Evolutionary conservation across 1,140 invertebrate species (phyloP), one percentile per base, ranked within the genome.

Genomic region (Aricia agestis): DNA sequence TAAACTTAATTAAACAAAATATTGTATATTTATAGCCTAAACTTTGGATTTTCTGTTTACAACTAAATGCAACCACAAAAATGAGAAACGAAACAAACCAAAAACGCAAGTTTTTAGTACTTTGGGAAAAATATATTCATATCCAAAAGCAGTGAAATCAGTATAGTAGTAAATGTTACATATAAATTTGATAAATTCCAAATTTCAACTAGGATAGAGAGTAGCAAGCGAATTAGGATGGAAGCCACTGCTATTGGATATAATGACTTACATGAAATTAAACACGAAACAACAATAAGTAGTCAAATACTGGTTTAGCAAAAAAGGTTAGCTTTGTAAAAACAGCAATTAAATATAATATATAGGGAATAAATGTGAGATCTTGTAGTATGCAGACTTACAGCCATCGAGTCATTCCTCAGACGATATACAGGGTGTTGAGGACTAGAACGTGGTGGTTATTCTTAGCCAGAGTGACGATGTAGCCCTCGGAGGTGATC

Each of bases 371-470:
- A 89, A 90, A 88, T 90, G 87, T 91, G 88, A 91, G 88, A 91
- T 90, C 87, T 88, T 87, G 87, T 87, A 87, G 84, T 90, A 87
- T 89, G 89, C 89, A 90, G 90, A 91, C 85, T 92, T 90, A 90
- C 86, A 87, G 89, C 86, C 86, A 86, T 87, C 82, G 83, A 89
- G 82, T 83, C 81, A 76, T 81, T 81, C 89, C 88, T 95, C 95
- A 97, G 89, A 96, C 94, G 93, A 98, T 97, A 93, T 98, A 98
- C 79, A 98, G 94, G 59, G 97, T 98, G 93, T 99, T 98, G 81
- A 99, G 94, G 81, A 99, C 96, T 86, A 99, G 94, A 78, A 99
- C 98, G 92, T 99, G 97, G 92, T 99, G 98, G 93, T 99, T 99
- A 93, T 99, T 99, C 93, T 99, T 99, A 82, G 98, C 98, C 88